Evolutionary conservation across 2,797 vertebrate genomes (phyloP).

Genomic region (Hypotaenidia philippensis): DNA sequence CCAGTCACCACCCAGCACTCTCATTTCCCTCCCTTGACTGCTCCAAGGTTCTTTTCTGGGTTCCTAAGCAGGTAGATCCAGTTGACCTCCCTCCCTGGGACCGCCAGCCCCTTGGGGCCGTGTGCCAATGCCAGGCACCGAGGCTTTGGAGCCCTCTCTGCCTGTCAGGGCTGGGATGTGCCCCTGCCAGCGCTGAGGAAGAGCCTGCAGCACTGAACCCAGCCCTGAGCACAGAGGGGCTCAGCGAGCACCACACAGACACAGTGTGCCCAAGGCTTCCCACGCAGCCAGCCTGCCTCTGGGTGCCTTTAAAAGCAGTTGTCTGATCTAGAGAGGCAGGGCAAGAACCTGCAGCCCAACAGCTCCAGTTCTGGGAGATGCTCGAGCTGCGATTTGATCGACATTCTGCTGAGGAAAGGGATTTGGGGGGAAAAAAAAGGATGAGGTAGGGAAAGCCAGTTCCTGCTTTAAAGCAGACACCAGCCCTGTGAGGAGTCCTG

Average conservation of each 20-base stretch:
- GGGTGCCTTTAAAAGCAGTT: neutral
- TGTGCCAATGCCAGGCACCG: neutral
- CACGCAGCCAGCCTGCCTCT: too few species aligned
- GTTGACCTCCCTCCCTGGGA: too few species aligned
- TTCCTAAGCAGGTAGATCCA: too few species aligned
- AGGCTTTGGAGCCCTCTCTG: neutral
- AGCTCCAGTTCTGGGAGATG: neutral
- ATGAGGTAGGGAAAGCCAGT: neutral
- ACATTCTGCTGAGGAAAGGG: neutral
- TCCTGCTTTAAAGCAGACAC: neutral
- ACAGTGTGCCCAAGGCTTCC: too few species aligned
- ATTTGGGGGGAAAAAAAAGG: neutral
- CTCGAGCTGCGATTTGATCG: neutral
- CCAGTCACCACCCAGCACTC: too few species aligned
- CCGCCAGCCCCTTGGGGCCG: neutral
- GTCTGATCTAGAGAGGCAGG: neutral
- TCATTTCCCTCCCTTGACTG: too few species aligned
- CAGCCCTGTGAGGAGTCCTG: neutral
- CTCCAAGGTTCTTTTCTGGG: too few species aligned
- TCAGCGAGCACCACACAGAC: neutral
- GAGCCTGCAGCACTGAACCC: fast-evolving
- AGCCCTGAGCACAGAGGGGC: neutral
- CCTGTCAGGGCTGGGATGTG: neutral
- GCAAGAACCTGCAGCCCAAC: neutral
- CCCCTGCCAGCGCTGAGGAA: neutral